These are phyloP conservation scores for Acleris emargana DNA, from an alignment of 2,888 invertebrate species.

Conservation along the genomic window DNA sequence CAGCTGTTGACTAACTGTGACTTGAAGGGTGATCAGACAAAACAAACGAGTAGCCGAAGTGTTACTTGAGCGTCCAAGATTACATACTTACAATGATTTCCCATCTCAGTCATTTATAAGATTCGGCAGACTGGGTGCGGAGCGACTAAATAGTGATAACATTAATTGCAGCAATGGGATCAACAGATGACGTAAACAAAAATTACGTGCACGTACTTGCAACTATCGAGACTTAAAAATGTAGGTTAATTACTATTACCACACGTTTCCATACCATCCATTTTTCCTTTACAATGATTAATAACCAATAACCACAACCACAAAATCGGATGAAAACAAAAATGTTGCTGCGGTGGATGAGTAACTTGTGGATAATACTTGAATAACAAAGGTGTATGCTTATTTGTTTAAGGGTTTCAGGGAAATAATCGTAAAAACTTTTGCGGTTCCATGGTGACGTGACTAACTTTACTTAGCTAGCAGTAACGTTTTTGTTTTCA, in stretches of 20 bases:
- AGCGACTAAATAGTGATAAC: too few species aligned
- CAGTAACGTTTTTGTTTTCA: too few species aligned
- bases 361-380: neutral
- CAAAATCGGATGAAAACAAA: constrained; percentile 15
- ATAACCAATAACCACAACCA: neutral
- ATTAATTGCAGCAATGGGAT: too few species aligned
- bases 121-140: too few species aligned
- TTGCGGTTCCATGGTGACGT: neutral
- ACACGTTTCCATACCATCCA: neutral
- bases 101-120: too few species aligned
- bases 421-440: neutral
- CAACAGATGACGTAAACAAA: constrained; percentile 1
- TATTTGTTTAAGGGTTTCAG: neutral
- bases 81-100: too few species aligned
- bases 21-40: too few species aligned
- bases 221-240: constrained; percentile 1
- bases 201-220: neutral
- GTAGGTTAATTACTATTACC: constrained; percentile 5
- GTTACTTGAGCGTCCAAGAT: too few species aligned
- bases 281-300: constrained; percentile 5
- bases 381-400: neutral
- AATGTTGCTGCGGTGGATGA: constrained; percentile 8
- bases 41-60: too few species aligned
- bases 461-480: too few species aligned
- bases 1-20: too few species aligned